phyloP scores from a whole-genome alignment of 2,797 vertebrate genomes.

The Spondyliosoma cantharus region DNA sequence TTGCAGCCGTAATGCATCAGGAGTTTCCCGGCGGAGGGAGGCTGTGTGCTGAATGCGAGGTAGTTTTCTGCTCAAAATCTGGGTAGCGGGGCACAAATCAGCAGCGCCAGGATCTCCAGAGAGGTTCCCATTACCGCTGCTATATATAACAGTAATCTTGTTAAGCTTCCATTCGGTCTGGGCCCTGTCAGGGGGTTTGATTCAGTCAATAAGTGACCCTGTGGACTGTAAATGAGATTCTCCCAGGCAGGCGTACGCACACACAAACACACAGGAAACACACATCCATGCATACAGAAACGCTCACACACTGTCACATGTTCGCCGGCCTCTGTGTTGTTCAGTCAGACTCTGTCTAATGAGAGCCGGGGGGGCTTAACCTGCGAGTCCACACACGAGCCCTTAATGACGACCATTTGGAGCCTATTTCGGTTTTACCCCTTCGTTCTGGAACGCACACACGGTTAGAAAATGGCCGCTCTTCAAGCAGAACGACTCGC shows the following conservation, averaged over 20 bases:
- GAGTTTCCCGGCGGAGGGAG: constrained; percentile 67
- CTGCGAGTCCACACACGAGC: constrained; percentile 49
- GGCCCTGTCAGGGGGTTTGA: constrained; percentile 67
- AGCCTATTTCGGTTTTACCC: constrained; percentile 59
- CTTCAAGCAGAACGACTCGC: constrained; percentile 62
- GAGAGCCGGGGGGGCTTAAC: constrained; percentile 49
- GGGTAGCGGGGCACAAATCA: constrained; percentile 71
- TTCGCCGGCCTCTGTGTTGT: not conserved
- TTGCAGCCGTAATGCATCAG: constrained; percentile 78
- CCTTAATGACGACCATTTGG: constrained; percentile 67
- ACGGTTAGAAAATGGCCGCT: constrained; percentile 73
- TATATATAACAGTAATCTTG: constrained; percentile 83
- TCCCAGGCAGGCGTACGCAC: constrained; percentile 41
- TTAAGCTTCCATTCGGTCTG: constrained; percentile 78
- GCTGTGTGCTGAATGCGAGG: constrained; percentile 65
- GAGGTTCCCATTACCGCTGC: constrained; percentile 79
- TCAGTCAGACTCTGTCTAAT: constrained; percentile 47
- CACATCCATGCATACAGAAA: constrained; percentile 10
- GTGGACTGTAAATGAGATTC: constrained; percentile 79
- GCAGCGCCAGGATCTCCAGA: constrained; percentile 67
- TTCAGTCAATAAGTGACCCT: constrained; percentile 80
- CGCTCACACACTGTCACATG: not conserved
- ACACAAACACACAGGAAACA: constrained; percentile 24
- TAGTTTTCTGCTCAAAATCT: constrained; percentile 66
- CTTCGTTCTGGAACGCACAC: constrained; percentile 61